These are phyloP conservation scores for Brachypodius melanocephalos DNA, from an alignment of 2,113 vertebrate genomes.

Conservation along the genomic window DNA sequence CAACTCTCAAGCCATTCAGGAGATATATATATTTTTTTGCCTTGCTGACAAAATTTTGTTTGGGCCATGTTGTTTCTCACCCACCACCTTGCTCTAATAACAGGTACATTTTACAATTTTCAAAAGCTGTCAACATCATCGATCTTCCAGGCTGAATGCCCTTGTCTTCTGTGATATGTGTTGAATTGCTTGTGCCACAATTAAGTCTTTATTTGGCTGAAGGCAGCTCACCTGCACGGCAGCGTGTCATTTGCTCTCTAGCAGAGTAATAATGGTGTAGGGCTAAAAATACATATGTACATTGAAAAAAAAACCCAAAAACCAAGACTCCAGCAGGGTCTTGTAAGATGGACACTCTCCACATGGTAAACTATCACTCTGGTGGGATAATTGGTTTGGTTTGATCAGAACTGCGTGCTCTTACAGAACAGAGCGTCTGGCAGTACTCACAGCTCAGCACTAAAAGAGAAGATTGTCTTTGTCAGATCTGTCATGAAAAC, in stretches of 20 bases:
- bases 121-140: slow-evolving; percentile 32
- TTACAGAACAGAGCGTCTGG: neutral
- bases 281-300: neutral
- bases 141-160: neutral
- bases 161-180: neutral
- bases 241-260: neutral
- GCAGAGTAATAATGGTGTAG: neutral
- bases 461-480: slow-evolving; percentile 24
- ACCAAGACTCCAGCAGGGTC: neutral
- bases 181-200: slow-evolving; percentile 3
- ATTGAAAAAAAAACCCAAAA: neutral
- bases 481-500: slow-evolving; percentile 6
- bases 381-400: slow-evolving; percentile 40
- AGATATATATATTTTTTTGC: neutral
- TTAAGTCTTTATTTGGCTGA: slow-evolving; percentile 44
- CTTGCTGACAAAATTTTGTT: neutral
- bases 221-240: neutral
- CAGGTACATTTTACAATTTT: slow-evolving; percentile 5
- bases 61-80: neutral
- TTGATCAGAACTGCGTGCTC: slow-evolving; percentile 27
- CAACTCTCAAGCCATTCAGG: neutral
- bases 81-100: slow-evolving; percentile 17
- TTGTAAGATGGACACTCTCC: slow-evolving; percentile 13
- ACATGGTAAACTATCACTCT: neutral
- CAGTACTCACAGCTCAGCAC: neutral